phyloP scores from a whole-genome alignment of 2,888 invertebrate genomes.

The Idaea dimidiata region DNA sequence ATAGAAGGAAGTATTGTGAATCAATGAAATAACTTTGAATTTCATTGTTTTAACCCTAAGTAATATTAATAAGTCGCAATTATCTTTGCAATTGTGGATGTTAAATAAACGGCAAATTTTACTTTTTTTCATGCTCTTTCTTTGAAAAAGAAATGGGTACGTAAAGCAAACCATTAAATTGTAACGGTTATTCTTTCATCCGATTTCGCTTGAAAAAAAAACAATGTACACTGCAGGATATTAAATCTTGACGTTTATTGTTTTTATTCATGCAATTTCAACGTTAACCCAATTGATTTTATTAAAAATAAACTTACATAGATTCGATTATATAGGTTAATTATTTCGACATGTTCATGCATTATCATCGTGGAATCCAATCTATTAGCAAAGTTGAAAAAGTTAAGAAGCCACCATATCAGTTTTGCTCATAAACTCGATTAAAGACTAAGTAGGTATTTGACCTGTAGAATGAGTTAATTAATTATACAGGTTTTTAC shows the following conservation, averaged over 20 bases:
- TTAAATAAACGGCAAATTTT: neutral
- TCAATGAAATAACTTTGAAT: constrained; percentile 17
- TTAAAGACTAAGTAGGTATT: neutral
- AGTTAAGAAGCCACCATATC: too few species aligned
- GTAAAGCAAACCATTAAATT: neutral
- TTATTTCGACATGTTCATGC: neutral
- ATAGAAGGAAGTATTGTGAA: constrained; percentile 17
- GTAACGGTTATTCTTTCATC: neutral
- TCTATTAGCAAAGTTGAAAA: neutral
- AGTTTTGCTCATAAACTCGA: neutral
- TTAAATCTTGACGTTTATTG: neutral
- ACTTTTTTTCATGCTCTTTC: neutral
- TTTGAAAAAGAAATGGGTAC: neutral
- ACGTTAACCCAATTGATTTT: neutral
- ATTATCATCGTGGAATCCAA: neutral
- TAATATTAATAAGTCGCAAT: constrained; percentile 7
- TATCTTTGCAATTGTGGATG: neutral
- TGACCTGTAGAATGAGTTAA: too few species aligned
- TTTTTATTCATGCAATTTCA: neutral
- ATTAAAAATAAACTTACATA: neutral
- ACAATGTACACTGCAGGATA: neutral
- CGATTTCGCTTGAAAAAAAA: neutral
- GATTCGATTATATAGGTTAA: neutral
- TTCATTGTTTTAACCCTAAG: constrained; percentile 17
- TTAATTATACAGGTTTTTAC: too few species aligned